Base-by-base conservation (phyloP, 2,113 vertebrate species). In the Sciurus niger region DNA sequence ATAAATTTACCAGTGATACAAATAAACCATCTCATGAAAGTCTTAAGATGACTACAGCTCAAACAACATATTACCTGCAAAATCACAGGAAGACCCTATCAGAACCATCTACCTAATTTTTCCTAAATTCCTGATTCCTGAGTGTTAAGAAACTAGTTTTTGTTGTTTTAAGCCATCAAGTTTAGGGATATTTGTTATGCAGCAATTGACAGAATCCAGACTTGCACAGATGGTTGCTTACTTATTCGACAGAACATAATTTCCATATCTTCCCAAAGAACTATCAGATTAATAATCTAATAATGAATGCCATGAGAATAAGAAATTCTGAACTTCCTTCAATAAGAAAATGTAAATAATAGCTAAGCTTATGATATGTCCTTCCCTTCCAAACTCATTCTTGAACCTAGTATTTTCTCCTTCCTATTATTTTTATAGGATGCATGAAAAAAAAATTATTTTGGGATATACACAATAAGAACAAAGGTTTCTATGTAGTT, bases 341-440 rank as follows among this genome's bases (percentile, higher is more conserved):
- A 79, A 67, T 28, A 78, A 91, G n/a, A 73, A 20, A 87, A 83
- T 78, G 22, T 60, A 87, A 93, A 73, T 51, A 37, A 94, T 34
- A 96, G 67, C 80, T 77, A 85, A 65, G 37, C 34, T 84, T 87
- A 37, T 67, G 16, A 43, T 48, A 43, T 20, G 2, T 32, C 58
- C 17, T 43, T 76, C 30, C 67, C 51, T 90, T 87, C 77, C 32
- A 48, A 67, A 46, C n/a, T 93, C 63, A 88, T 51, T 67, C 34
- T 55, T 83, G 60, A 87, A 83, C 68, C 80, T 96, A 95, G 17
- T 70, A 86, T 18, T 37, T 83, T 58, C 18, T 84, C 24, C 55
- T 94, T 89, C 84, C 73, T 96, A 12, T 76, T 93, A 96, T 77
- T 90, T 94, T 93, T 65, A 67, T 32, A 65, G 12, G 58, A 30